Conservation (phyloP, 1,140 invertebrate genomes). For the Heterodera schachtii region DNA sequence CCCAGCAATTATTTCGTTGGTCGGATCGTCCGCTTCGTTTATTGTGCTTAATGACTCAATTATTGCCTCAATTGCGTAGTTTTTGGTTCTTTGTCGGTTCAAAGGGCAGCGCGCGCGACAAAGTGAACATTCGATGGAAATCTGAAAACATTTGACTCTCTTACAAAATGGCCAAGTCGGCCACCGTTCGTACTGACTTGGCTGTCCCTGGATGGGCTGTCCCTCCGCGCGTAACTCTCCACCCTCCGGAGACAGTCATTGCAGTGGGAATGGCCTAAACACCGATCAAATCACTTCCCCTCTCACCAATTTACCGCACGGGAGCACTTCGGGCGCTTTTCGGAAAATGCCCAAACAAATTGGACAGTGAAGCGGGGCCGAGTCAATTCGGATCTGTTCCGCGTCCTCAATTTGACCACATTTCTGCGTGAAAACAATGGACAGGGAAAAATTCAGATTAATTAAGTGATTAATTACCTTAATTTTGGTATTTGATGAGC, state of each 20-base stretch:
- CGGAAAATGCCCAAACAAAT: constrained; percentile 37
- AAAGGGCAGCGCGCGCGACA: constrained; percentile 20
- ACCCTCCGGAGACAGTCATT: constrained; percentile 21
- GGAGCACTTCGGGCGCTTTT: constrained; percentile 32
- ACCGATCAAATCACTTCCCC: neutral
- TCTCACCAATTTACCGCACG: constrained; percentile 17
- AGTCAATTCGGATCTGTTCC: constrained; percentile 40
- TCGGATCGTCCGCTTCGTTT: constrained; percentile 6
- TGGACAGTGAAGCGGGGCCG: constrained; percentile 41
- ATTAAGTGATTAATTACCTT: neutral
- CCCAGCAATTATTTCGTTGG: constrained; percentile 33
- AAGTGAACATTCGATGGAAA: constrained; percentile 35
- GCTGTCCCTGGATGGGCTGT: neutral
- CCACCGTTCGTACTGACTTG: neutral
- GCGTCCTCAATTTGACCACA: constrained; percentile 37
- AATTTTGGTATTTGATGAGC: neutral
- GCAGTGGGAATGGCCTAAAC: constrained; percentile 34
- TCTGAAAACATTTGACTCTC: neutral
- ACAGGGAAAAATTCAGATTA: neutral
- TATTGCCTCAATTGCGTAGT: constrained; percentile 39
- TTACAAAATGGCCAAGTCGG: too few species aligned
- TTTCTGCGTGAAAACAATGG: constrained; percentile 19
- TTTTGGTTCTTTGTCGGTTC: constrained; percentile 10
- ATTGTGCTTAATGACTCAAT: constrained; percentile 28
- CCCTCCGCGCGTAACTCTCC: neutral